Evolutionary conservation across 2,113 vertebrate species (phyloP).

Genomic region (Entomyzon cyanotis): DNA sequence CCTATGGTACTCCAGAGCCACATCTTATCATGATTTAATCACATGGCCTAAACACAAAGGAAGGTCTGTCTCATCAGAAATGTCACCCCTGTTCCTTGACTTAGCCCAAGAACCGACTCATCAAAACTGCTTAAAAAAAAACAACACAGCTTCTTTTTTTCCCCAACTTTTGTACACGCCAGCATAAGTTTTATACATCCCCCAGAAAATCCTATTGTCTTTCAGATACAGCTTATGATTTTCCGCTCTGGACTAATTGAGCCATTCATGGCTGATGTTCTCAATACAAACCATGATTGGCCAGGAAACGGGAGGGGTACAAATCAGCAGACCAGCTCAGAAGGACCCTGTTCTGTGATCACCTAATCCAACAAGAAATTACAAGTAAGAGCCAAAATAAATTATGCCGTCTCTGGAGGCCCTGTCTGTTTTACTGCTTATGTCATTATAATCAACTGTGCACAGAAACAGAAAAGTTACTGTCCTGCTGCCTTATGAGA

Average conservation of each 20-base stretch:
- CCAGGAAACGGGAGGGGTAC: constrained; percentile 31
- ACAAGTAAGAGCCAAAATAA: constrained; percentile 41
- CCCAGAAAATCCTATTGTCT: constrained; percentile 19
- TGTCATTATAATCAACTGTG: constrained; percentile 48
- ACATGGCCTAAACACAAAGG: constrained; percentile 3
- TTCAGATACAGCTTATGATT: neutral
- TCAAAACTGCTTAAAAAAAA: constrained; percentile 14
- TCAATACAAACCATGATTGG: neutral
- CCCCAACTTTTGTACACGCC: neutral
- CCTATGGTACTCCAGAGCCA: neutral
- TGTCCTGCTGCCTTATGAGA: constrained; percentile 33
- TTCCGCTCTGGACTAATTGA: constrained; percentile 4
- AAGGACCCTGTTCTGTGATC: constrained; percentile 5
- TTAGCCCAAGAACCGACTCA: constrained; percentile 42
- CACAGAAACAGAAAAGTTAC: constrained; percentile 49
- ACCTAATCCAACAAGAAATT: constrained; percentile 19
- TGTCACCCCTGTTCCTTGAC: constrained; percentile 27
- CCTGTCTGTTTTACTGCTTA: constrained; percentile 46
- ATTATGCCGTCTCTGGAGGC: constrained; percentile 12
- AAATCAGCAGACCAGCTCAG: constrained; percentile 2
- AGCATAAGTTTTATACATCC: neutral
- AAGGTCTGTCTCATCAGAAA: constrained; percentile 34
- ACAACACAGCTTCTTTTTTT: neutral
- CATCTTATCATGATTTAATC: neutral
- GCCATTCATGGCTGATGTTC: constrained; percentile 3